Conservation (phyloP, 1,140 invertebrate genomes). For the Bombus waltoni region DNA sequence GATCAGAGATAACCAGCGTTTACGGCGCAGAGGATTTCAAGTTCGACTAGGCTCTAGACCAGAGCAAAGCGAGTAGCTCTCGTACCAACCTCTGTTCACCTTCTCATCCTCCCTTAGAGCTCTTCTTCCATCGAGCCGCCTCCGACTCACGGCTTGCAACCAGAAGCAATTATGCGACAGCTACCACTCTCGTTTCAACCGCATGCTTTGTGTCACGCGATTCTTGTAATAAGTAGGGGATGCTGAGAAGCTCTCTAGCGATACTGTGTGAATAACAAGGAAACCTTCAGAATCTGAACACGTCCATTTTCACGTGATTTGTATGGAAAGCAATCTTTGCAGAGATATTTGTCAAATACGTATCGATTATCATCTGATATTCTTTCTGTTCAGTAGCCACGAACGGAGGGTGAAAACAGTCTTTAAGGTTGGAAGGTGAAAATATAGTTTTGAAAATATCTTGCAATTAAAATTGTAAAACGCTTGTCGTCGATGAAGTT, state of each 20-base stretch:
- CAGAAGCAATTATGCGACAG: conserved; percentile 54
- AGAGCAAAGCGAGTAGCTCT: conserved; percentile 59
- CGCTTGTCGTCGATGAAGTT: no score
- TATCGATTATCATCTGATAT: no score
- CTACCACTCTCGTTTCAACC: conserved; percentile 30
- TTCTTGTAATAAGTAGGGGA: conserved; percentile 52
- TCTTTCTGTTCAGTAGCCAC: no score
- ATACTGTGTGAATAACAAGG: not conserved
- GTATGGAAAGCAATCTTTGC: no score
- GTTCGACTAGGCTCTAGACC: conserved; percentile 26
- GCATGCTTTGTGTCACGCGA: conserved; percentile 61
- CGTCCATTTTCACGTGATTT: no score
- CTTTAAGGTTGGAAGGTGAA: no score
- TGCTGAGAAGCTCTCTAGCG: not conserved
- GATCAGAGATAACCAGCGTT: conserved; percentile 69
- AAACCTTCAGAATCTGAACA: no score
- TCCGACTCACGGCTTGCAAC: conserved; percentile 58
- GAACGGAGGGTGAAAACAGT: no score
- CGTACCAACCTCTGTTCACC: conserved; percentile 53
- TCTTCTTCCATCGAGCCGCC: conserved; percentile 24
- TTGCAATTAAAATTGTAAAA: no score
- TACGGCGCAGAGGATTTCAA: conserved; percentile 62
- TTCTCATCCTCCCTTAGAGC: not conserved
- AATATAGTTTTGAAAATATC: no score
- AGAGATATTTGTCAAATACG: no score